Percentiles rank a stretch among this genome's conserved stretches.
phyloP scores from a whole-genome alignment of 2,797 vertebrate species.

The Lepilemur ruficaudatus region DNA sequence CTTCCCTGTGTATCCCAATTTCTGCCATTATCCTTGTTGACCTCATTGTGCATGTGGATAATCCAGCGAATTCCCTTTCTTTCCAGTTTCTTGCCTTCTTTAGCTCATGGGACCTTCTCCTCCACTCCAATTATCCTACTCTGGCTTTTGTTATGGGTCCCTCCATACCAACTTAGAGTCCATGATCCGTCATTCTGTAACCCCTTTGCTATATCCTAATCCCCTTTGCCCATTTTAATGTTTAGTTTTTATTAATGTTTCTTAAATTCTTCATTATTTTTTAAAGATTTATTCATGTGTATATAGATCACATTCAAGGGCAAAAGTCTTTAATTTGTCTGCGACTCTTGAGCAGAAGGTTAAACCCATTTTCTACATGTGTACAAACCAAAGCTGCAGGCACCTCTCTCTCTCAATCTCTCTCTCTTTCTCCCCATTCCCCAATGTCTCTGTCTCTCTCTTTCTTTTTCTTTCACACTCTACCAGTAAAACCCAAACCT shows the following conservation, averaged over 20 bases:
- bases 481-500: not conserved
- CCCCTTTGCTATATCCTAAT: not conserved
- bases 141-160: not conserved
- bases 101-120: not conserved
- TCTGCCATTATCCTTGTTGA: not conserved
- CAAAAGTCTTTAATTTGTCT: not conserved
- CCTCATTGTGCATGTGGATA: not conserved
- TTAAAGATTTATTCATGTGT: not conserved
- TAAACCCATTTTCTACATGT: not conserved
- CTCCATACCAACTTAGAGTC: not conserved
- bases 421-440: not conserved
- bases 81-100: not conserved
- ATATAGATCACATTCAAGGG: not conserved
- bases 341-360: not conserved
- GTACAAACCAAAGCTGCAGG: not conserved
- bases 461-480: not conserved
- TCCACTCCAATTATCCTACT: not conserved
- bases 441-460: not conserved
- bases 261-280: not conserved
- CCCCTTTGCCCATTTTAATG: not conserved
- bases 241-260: not conserved
- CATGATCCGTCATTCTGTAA: not conserved
- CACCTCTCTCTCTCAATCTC: not conserved
- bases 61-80: not conserved
- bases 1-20: not conserved